phyloP scores from a whole-genome alignment of 2,888 invertebrate genomes.

The Polyommatus iphigenia region DNA sequence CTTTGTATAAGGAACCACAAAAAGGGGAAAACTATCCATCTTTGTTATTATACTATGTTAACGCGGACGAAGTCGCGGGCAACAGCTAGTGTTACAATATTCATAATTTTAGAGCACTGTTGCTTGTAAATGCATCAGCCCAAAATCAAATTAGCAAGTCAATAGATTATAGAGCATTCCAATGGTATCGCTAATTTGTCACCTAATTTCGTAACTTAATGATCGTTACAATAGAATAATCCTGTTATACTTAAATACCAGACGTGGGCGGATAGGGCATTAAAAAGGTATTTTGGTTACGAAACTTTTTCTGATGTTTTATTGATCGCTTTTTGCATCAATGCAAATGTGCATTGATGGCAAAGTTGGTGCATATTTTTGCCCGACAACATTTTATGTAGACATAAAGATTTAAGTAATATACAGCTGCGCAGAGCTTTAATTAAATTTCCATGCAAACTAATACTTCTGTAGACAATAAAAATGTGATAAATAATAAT shows the following conservation, averaged over 20 bases:
- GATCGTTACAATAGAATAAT: slow-evolving; percentile 49
- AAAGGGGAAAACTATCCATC: too few species aligned
- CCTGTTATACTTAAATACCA: slow-evolving; percentile 47
- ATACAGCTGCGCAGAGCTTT: too few species aligned
- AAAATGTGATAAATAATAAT: too few species aligned
- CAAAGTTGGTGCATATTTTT: too few species aligned
- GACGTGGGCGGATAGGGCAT: slow-evolving; percentile 50
- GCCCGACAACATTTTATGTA: too few species aligned
- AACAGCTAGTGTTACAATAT: background rate
- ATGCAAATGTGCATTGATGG: too few species aligned
- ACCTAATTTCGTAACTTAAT: slow-evolving; percentile 46
- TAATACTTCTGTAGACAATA: too few species aligned
- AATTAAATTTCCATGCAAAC: too few species aligned
- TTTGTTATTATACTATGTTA: too few species aligned
- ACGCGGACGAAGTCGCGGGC: too few species aligned
- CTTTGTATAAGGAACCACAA: too few species aligned
- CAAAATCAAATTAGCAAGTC: slow-evolving; percentile 36
- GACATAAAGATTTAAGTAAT: too few species aligned
- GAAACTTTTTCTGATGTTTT: slow-evolving; percentile 15
- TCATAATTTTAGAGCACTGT: background rate
- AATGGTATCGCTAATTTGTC: slow-evolving; percentile 44
- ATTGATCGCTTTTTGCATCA: background rate
- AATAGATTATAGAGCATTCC: slow-evolving; percentile 35
- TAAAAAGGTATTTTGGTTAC: slow-evolving; percentile 31
- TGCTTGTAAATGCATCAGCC: slow-evolving; percentile 22